Evolutionary conservation across 2,797 vertebrate genomes (phyloP).

Genomic region (Okamejei kenojei): DNA sequence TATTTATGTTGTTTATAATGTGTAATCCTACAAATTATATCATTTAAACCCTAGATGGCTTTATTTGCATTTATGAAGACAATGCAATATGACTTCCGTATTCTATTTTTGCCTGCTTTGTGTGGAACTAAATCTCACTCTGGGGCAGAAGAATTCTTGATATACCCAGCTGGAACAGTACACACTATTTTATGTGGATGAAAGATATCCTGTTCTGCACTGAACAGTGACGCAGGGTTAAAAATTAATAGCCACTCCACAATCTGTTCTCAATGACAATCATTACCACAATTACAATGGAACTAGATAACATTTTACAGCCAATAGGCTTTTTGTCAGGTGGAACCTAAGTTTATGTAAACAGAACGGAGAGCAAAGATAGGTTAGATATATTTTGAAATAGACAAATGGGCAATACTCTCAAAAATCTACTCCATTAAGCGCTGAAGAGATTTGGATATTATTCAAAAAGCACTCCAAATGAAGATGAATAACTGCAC

Average conservation of each 20-base stretch:
- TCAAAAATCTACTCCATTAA: not conserved
- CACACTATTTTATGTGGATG: not conserved
- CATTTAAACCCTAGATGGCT: constrained; percentile 2
- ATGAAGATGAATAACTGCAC: not conserved
- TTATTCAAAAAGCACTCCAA: not conserved
- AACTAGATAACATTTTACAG: not conserved
- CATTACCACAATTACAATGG: not conserved
- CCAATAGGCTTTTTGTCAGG: not conserved
- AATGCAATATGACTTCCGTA: not conserved
- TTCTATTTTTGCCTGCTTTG: not conserved
- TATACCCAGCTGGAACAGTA: not conserved
- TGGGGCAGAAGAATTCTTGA: not conserved
- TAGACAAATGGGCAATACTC: not conserved
- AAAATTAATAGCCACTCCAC: not conserved
- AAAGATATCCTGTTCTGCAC: not conserved
- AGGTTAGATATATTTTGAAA: not conserved
- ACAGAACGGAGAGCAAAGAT: not conserved
- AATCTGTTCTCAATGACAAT: not conserved
- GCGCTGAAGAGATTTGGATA: not conserved
- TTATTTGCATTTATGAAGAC: not conserved
- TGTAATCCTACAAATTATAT: not conserved
- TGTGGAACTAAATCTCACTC: not conserved
- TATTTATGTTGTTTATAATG: not conserved
- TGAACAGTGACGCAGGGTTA: not conserved
- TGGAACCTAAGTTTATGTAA: not conserved